Base-by-base conservation (phyloP, 2,888 invertebrate genomes). In the Hedychridium roseum region DNA sequence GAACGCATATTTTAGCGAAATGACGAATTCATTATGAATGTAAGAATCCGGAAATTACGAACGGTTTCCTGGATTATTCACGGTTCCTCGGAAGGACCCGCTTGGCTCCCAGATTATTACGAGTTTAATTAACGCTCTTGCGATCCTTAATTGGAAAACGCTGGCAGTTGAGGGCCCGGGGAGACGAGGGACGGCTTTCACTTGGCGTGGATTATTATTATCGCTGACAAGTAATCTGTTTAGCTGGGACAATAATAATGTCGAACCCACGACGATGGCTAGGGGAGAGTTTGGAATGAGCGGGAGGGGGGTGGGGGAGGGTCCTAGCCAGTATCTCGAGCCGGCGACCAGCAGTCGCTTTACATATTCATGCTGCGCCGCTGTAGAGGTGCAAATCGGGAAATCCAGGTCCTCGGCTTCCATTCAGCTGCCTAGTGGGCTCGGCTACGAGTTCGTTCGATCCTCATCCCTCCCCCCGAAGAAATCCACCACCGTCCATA, bases 291-390 rank as follows among this genome's bases (percentile, higher is more conserved):
- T 15, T 6, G 16, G 27, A 15, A 15, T 12, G 3, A n/a, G 34
- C 18, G 23, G 11, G 18, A 18, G 9, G 27, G 27, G 27, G 27
- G 14, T 9, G 15, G 30, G 5, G 14, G 2, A 18, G 30, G 17
- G 40, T 5, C n/a, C 11, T 9, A 14, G 41, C 1, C n/a, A 2
- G 37, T 37, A 45, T 52, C 43, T 43, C 60, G 59, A 64, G 60
- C 58, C 61, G 60, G 58, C 60, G 49, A 51, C 54, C 55, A 50
- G 52, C 60, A 64, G 60, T 62, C 58, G 63, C 54, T 68, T 66
- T 68, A 68, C 68, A 68, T 68, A 68, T 68, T 68, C 68, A 68
- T 66, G 64, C 57, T 60, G 64, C 53, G 55, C 54, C 57, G 51
- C 42, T 57, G 55, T 38, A 53, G 50, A 55, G 57, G 62, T 57